Conservation (phyloP, 2,888 invertebrate genomes). For the Dasypolia templi region DNA sequence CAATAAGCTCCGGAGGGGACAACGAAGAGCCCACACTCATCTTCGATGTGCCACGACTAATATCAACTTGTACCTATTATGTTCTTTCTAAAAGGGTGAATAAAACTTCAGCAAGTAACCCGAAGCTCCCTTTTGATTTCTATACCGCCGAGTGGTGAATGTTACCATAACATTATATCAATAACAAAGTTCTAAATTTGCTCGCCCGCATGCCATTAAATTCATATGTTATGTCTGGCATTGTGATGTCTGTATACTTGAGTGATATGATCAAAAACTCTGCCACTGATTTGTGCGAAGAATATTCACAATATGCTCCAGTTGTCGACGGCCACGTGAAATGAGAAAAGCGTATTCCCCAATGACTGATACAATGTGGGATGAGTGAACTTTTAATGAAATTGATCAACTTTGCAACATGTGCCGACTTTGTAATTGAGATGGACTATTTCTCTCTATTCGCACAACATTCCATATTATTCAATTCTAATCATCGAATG, state of each 20-base stretch:
- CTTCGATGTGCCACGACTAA: conserved; percentile 43
- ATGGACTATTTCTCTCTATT: conserved; percentile 10
- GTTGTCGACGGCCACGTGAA: conserved; percentile 15
- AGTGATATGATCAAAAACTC: conserved; percentile 10
- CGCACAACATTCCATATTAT: conserved; percentile 33
- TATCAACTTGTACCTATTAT: conserved; percentile 48
- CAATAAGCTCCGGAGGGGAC: conserved; percentile 32
- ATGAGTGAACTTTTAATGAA: conserved; percentile 53
- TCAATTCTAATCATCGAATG: conserved; percentile 57
- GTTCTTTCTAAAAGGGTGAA: conserved; percentile 50
- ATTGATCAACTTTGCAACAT: conserved; percentile 57
- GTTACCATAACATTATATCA: conserved; percentile 3
- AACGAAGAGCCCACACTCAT: conserved; percentile 22
- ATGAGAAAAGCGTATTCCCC: conserved; percentile 21
- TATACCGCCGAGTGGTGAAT: background rate
- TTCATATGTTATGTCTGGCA: conserved; percentile 1
- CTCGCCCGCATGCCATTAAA: background rate
- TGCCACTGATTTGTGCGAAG: background rate
- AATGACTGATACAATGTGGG: conserved; percentile 20
- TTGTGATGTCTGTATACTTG: conserved; percentile 1
- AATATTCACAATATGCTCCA: conserved; percentile 13
- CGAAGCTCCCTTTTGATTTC: conserved; percentile 32
- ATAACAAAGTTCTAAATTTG: conserved; percentile 26
- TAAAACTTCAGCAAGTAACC: conserved; percentile 47
- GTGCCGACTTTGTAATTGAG: conserved; percentile 19